phyloP scores from a whole-genome alignment of 92 coral and sea anemone genomes.

The Umimayanthus chanpuru region DNA sequence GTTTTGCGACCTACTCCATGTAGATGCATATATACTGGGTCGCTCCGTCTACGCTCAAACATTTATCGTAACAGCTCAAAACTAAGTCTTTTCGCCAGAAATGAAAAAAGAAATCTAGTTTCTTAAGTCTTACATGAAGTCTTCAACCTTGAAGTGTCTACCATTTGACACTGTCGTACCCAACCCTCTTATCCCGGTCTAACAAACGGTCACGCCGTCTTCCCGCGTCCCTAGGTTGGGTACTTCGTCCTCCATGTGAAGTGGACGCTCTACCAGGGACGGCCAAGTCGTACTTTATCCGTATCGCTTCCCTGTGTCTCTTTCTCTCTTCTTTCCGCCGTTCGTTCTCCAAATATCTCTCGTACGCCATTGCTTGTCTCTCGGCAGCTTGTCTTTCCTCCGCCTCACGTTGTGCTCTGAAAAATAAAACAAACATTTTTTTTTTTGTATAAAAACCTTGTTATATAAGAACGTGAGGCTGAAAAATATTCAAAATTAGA shows the following conservation, averaged over 20 bases:
- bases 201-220: conserved; percentile 38
- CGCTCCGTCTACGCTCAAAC: not conserved
- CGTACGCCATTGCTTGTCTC: conserved; percentile 1
- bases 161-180: conserved; percentile 35
- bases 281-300: conserved; percentile 14
- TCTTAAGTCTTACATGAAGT: too few species aligned
- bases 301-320: conserved; percentile 10
- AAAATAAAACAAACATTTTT: too few species aligned
- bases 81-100: not conserved
- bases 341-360: conserved; percentile 20
- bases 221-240: not conserved
- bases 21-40: not conserved
- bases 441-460: too few species aligned
- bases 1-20: too few species aligned
- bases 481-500: too few species aligned
- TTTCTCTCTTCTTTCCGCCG: conserved; percentile 20
- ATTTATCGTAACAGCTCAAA: not conserved
- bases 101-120: not conserved
- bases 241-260: not conserved
- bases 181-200: conserved; percentile 29
- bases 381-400: not conserved
- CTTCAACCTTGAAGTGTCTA: not conserved
- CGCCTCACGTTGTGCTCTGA: too few species aligned
- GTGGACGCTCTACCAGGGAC: not conserved
- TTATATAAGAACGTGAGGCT: too few species aligned